Base-by-base conservation (phyloP, 2,888 invertebrate species). In the Oscheius sp. region DNA sequence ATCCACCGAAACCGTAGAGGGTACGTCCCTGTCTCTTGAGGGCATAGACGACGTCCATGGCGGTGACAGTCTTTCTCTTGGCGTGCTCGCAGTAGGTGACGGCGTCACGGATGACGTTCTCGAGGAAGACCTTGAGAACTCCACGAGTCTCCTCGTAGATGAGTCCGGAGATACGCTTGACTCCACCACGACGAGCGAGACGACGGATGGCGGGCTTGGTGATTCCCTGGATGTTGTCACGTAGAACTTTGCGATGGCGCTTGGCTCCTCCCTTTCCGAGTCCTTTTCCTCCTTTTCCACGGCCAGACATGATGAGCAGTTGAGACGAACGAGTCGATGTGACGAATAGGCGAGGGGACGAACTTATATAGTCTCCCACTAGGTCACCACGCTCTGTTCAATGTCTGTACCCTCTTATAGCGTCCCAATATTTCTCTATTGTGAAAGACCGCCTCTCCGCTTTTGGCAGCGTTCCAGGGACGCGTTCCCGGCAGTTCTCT, bases 11-110 rank as follows among this genome's bases (percentile, higher is more conserved):
- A 70, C 87, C 87, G 84, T 87, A 87, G 76, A 87, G 86, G 70
- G 87, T 87, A 70, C 86, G 80, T 71, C 87, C 86, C 76, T 87
- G 87, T 29, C 87, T 80, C 76, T 87, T 87, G 77, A 87, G 82
- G 63, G 86, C 87, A 76, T 94, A 95, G 63, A 94, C 94, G 11
- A 95, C 93, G 84, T 94, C 94, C 94, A 94, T 94, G 21, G 94
- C 94, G 0, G 94, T 94, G 59, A 94, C 94, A 1, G 94, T 95
- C 91, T 95, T 95, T 84, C 94, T 91, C 90, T 94, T 95, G 60
- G 94, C 94, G 89, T 95, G 94, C 89, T 95, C 94, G 1, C 94
- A 94, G 90, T 94, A 94, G 2, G 94, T 94, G 68, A 94, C 94
- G n/a, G 94, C 94, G 88, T 94, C 94, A 57, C 93, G 92, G 84